Base-by-base conservation (phyloP, 2,888 invertebrate genomes). In the Chouioia cunea region DNA sequence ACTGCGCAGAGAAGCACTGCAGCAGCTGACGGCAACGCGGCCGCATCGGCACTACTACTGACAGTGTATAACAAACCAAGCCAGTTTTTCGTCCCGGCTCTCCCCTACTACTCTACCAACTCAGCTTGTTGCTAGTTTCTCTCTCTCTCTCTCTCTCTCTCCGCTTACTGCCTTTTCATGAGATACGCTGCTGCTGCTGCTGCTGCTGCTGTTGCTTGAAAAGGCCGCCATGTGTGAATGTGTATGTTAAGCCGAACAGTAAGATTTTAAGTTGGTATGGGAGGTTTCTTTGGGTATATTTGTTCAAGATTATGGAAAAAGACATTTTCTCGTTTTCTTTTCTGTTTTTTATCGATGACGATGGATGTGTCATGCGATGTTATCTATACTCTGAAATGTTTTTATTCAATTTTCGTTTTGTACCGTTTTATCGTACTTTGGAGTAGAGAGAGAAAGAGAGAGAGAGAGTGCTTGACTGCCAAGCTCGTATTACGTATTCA, bases 11-110 rank as follows among this genome's bases (percentile, higher is more conserved):
- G 12, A 4, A 4, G 27, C 48, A 36, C 70, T 22, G 23, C 20
- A 4, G 52, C 64, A n/a, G 36, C 43, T 36, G 27, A 44, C 64
- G 23, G 6, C 27, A 36, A 44, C 14, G 2, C 23, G 84, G 82
- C 82, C 82, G 83, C 83, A 83, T 84, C 82, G 79, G 78, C 82
- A 85, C 85, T 85, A 84, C 73, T 77, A 76, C 22, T 54, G 23
- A 22, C 56, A 27, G 15, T 15, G 18, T 14, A 18, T 14, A 58
- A 16, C 14, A 36, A 22, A 14, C 43, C 23, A 43, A 52, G 59
- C 62, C 57, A 53, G 57, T 43, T 47, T 50, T 56, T n/a, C 56
- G n/a, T 54, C 23, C 54, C 23, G 54, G 54, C 54, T 67, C 65
- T 48, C 63, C 63, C 62, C 71, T 58, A 46, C 71, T 59, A 50